These are phyloP conservation scores for Rhabditophanes sp. DNA, from an alignment of 2,888 invertebrate species.

Conservation along the genomic window DNA sequence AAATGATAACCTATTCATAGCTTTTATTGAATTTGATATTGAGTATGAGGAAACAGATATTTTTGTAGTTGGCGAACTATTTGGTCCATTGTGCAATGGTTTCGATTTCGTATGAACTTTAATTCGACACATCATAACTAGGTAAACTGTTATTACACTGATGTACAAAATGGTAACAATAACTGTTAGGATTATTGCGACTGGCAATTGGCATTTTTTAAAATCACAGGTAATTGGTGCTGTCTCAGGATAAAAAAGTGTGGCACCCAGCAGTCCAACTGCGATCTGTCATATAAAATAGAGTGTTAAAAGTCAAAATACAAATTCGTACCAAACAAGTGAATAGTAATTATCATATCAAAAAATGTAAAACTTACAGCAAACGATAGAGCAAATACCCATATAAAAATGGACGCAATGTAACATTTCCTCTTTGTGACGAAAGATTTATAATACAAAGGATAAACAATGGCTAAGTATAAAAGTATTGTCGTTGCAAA, in stretches of 20 bases:
- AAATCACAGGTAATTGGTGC: constrained; percentile 29
- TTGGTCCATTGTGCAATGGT: not conserved
- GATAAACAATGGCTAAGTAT: constrained; percentile 32
- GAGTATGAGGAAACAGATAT: not conserved
- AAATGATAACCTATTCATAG: constrained; percentile 27
- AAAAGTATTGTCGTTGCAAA: constrained; percentile 26
- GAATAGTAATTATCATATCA: constrained; percentile 3
- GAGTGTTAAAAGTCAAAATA: too few relatives aligned
- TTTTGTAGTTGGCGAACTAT: not conserved
- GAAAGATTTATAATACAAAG: constrained; percentile 23
- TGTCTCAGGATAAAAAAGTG: constrained; percentile 31
- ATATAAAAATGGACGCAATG: constrained; percentile 20
- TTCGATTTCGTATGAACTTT: too few relatives aligned
- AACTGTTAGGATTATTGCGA: constrained; percentile 23
- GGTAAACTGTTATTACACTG: constrained; percentile 23
- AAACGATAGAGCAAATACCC: constrained; percentile 19
- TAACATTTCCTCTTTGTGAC: constrained; percentile 22
- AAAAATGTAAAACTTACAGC: constrained; percentile 18
- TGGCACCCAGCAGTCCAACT: constrained; percentile 30
- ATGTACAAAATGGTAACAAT: constrained; percentile 20
- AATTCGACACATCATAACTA: constrained; percentile 20
- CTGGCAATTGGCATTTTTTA: constrained; percentile 22
- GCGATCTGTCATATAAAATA: constrained; percentile 18
- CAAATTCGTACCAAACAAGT: constrained; percentile 1
- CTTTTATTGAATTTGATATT: constrained; percentile 12